phyloP scores from a whole-genome alignment of 2,797 vertebrate species.

The Eutrigla gurnardus region DNA sequence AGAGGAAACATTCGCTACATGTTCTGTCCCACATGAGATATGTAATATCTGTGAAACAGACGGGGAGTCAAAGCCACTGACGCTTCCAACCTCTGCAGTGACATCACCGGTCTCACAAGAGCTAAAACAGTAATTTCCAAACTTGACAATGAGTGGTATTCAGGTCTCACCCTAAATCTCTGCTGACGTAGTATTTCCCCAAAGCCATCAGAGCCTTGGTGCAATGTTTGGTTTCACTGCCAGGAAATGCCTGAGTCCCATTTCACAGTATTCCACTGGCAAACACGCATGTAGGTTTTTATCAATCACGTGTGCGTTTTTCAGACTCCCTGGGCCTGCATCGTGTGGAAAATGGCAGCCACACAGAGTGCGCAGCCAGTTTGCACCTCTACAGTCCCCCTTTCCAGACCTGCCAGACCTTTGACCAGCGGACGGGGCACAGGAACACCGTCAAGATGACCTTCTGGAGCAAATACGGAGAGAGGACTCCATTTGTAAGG shows the following conservation, averaged over 20 bases:
- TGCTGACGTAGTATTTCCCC: slow-evolving; percentile 18
- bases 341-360: slow-evolving; percentile 96
- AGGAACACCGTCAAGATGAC: slow-evolving; percentile 94
- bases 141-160: slow-evolving; percentile 26
- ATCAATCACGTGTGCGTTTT: slow-evolving; percentile 12
- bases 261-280: slow-evolving; percentile 49
- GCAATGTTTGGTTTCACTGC: slow-evolving; percentile 47
- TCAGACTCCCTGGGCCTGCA: slow-evolving; percentile 95
- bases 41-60: slow-evolving; percentile 3
- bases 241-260: slow-evolving; percentile 9
- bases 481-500: slow-evolving; percentile 91
- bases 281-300: not conserved
- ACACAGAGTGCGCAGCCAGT: slow-evolving; percentile 92
- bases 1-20: slow-evolving; percentile 1
- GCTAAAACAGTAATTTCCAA: slow-evolving; percentile 15
- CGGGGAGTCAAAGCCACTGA: not conserved
- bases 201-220: slow-evolving; percentile 32
- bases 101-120: not conserved
- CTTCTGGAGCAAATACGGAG: slow-evolving; percentile 94
- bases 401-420: slow-evolving; percentile 91
- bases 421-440: slow-evolving; percentile 97
- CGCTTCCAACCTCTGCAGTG: slow-evolving; percentile 22
- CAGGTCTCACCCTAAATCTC: slow-evolving; percentile 15
- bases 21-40: slow-evolving; percentile 10
- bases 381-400: slow-evolving; percentile 97